phyloP scores from a whole-genome alignment of 2,888 invertebrate genomes.

The Melanotus villosus region DNA sequence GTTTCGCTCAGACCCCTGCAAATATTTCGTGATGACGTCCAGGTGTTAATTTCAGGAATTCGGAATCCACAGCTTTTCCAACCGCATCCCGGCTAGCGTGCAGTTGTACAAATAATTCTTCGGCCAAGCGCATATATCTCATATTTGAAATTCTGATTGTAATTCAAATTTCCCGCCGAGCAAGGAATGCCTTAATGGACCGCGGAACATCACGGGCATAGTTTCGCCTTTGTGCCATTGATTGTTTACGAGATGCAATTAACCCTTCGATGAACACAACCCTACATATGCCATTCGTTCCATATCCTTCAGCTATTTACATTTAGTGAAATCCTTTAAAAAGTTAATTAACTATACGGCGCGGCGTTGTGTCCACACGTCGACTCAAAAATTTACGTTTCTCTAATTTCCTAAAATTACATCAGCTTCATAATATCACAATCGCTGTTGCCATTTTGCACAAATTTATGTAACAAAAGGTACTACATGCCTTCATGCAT shows the following conservation, averaged over 20 bases:
- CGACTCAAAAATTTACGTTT: too few species aligned
- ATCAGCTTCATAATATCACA: too few species aligned
- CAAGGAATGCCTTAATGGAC: constrained; percentile 39
- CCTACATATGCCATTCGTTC: constrained; percentile 5
- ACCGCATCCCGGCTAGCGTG: constrained; percentile 22
- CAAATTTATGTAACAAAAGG: too few species aligned
- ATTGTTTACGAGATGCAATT: constrained; percentile 34
- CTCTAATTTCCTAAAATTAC: too few species aligned
- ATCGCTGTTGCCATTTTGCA: too few species aligned
- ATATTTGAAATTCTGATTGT: constrained; percentile 36
- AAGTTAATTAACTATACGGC: too few species aligned
- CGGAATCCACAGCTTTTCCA: constrained; percentile 25
- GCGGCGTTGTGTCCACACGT: too few species aligned
- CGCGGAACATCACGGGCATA: constrained; percentile 19
- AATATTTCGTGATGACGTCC: constrained; percentile 3
- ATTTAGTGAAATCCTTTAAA: too few species aligned
- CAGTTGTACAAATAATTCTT: constrained; percentile 35
- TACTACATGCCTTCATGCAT: too few species aligned
- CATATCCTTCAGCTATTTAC: neutral
- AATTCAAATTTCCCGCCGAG: constrained; percentile 39
- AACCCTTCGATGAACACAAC: constrained; percentile 21
- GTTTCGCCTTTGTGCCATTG: constrained; percentile 23
- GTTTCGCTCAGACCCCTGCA: neutral
- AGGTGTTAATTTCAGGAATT: constrained; percentile 30
- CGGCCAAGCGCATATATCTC: constrained; percentile 22